Evolutionary conservation across 2,113 vertebrate genomes (phyloP), one percentile per base, ranked within the genome.

Genomic region (Prunella himalayana): DNA sequence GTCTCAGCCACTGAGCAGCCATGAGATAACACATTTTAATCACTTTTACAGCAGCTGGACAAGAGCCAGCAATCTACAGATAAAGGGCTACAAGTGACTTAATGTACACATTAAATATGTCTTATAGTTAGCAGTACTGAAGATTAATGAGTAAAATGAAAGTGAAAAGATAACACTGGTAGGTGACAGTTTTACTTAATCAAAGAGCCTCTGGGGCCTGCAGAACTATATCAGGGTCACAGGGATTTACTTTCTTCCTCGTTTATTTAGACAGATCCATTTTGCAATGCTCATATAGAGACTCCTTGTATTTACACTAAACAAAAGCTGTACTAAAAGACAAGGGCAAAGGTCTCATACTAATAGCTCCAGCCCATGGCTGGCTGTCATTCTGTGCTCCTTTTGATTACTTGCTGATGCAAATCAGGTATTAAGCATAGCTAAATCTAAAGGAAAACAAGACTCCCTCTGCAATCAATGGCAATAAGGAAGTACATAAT

Each of bases 121-220:
- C 88, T 66, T 60, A 64, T 51, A 92, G 94, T 84, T 88, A 94
- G 84, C 53, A 79, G 69, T 51, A 76, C 28, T 3, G 13, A 87
- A 95, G 93, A 95, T 76, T 91, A 95, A 95, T 53, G 91, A 89
- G 61, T 37, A 92, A 94, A 96, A 89, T 33, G 15, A 72, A 95
- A 94, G 57, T 68, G 60, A 91, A 92, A 94, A 84, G 80, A 57
- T 91, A 92, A 79, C 70, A 69, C 41, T 56, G 20, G 57, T 44
- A 94, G 81, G 89, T 95, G 83, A 79, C 80, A 91, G 86, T 94
- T 92, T 85, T 86, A 94, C 81, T 91, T 87, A 70, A 91, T 89
- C 89, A 94, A 92, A 84, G 57, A 82, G 53, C 42, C 81, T 91
- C 93, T 61, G 50, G 61, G 59, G 37, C 65, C 60, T 79, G 49